Evolutionary conservation across 2,113 vertebrate species (phyloP), one percentile per base, ranked within the genome.

Genomic region (Symphodus melops): DNA sequence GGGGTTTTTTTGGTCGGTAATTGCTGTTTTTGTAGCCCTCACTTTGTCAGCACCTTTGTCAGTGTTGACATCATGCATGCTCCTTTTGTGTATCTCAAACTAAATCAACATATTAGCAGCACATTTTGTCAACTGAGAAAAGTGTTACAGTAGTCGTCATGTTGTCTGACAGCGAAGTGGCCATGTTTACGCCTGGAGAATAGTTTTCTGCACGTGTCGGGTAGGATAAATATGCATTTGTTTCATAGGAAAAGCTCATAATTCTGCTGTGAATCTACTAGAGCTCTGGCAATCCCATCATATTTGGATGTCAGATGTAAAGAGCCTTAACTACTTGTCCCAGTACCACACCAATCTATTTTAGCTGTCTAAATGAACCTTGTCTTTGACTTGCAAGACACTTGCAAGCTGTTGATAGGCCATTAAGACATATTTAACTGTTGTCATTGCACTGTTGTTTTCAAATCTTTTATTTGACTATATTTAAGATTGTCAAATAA

Each of bases 41-140:
- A 67, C 36, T 65, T 61, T 59, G 20, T 56, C 52, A 33, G 44
- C 8, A 19, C 25, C 25, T 65, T 51, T 79, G 13, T 62, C 63
- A 68, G 33, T 17, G 42, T 48, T 73, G 13, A 39, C 52, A 64
- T 64, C 14, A 19, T 56, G 48, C 48, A n/a, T 9, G 12, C 51
- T 52, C 5, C 64, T 77, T 51, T 66, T 37, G 21, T 44, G 19
- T 37, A 6, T 59, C 44, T 59, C 59, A 54, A 51, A 44, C 64
- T 28, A 75, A 66, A 66, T 69, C 25, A 14, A 37, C 41, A 44
- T 28, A 69, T 71, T 37, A 68, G 67, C 9, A 62, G 17, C 39
- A 53, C 53, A 57, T 54, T 48, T n/a, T 44, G n/a, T 56, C 3
- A 0, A 36, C 58, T 60, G 59, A 73, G 59, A 49, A 52, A 58